Conservation (phyloP, 2,888 invertebrate genomes). For the Epistrophe eligans region DNA sequence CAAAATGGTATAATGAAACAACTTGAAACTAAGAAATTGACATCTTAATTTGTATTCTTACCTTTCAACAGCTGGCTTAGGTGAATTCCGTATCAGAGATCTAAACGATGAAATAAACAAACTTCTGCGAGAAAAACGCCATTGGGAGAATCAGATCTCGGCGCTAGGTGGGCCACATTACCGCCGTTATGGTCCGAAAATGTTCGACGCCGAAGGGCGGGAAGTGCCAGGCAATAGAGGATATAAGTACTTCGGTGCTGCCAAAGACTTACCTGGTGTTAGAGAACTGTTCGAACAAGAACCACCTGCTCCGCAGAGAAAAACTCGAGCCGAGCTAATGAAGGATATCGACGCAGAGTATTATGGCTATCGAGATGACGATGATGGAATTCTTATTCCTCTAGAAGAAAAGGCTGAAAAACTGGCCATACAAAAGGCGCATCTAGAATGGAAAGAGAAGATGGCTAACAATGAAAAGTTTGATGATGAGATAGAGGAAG, state of each 20-base stretch:
- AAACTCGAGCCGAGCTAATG: constrained; percentile 98
- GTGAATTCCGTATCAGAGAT: constrained; percentile 98
- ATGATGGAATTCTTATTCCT: constrained; percentile 97
- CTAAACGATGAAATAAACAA: constrained; percentile 99
- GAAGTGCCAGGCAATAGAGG: constrained; percentile 99
- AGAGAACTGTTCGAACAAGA: constrained; percentile 98
- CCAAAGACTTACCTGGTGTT: constrained; percentile 98
- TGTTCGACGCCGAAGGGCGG: constrained; percentile 96
- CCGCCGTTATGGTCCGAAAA: constrained; percentile 94
- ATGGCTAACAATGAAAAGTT: constrained; percentile 87
- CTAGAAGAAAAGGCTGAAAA: constrained; percentile 93
- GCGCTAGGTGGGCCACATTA: constrained; percentile 98
- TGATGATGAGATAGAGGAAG: constrained; percentile 89
- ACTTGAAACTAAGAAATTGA: background rate
- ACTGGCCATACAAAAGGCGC: constrained; percentile 86
- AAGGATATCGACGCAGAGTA: constrained; percentile 99
- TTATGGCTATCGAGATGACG: constrained; percentile 99
- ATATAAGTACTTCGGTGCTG: constrained; percentile 99
- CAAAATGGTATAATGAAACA: constrained; percentile 90
- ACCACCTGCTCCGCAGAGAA: constrained; percentile 94
- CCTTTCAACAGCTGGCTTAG: constrained; percentile 92
- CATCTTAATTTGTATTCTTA: background rate
- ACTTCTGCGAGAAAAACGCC: constrained; percentile 95
- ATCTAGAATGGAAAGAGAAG: constrained; percentile 89
- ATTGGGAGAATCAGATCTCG: constrained; percentile 99